Evolutionary conservation across 1,140 invertebrate species (phyloP), one percentile per base, ranked within the genome.

Genomic region (Aphis gossypii): DNA sequence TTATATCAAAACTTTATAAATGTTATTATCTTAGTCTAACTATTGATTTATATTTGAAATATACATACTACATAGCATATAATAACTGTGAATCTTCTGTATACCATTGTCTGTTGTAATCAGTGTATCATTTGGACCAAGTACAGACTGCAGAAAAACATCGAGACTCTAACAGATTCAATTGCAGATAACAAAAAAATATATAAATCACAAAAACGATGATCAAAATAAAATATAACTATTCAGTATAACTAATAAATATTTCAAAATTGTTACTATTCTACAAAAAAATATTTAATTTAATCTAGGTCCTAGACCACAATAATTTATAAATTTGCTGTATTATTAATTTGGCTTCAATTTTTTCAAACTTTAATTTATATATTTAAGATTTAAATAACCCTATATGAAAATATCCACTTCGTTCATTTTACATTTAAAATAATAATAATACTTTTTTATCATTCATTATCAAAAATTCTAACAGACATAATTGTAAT

Each of bases 11-110:
- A 86, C 38, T 35, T 35, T 82, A 21, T 38, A 21, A 18, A 82
- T 38, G 7, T 68, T 41, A 30, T 41, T 86, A 86, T 86, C 41
- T 86, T 41, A 14, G 41, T 30, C 41, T 86, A 11, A 86, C 23
- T 86, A 86, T 86, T 86, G 84, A 86, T 86, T 86, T 86, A 86
- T 86, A 86, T 86, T 44, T 46, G 2, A 86, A 86, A 86, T 44
- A 41, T 46, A 30, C 84, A 41, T 46, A 41, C 11, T 86, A 30
- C 84, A 41, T 46, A 41, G 4, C 84, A 25, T 86, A 86, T 86
- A 86, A 86, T 86, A 86, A 86, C 84, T 86, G 84, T 86, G 84
- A 86, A 86, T 86, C 84, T 86, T 86, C 83, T n/a, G 23, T 46
- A 44, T 30, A 86, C 41, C 84, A 86, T 86, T 86, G 84, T 86